phyloP scores from a whole-genome alignment of 2,797 vertebrate genomes.

The Eulemur mongoz region DNA sequence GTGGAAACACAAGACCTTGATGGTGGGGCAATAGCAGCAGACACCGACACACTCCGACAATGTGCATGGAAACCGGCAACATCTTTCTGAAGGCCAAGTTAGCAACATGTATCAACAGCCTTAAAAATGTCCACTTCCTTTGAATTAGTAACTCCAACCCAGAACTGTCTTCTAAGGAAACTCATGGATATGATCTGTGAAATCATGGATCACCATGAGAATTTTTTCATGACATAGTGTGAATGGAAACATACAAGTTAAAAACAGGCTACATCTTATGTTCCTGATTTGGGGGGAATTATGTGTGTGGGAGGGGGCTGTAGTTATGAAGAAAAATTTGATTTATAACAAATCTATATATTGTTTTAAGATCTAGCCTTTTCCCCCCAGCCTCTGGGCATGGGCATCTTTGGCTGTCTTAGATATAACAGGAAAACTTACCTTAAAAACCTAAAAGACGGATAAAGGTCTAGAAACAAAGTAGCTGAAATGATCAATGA shows the following conservation, averaged over 20 bases:
- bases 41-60: neutral
- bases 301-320: neutral
- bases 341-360: neutral
- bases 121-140: neutral
- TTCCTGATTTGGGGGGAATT: neutral
- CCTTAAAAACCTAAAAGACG: neutral
- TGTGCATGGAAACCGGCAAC: neutral
- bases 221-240: constrained; percentile 12
- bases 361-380: neutral
- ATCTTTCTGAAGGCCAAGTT: neutral
- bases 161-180: neutral
- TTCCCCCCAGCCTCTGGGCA: neutral
- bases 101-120: neutral
- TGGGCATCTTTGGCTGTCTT: neutral
- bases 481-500: constrained; percentile 48
- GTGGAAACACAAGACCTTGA: neutral
- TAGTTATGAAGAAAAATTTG: neutral
- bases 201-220: neutral
- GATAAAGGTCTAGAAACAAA: constrained; percentile 11
- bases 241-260: constrained; percentile 39
- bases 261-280: neutral
- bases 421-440: neutral
- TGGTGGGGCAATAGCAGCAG: neutral
- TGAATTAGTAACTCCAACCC: neutral
- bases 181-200: neutral